phyloP scores from a whole-genome alignment of 2,797 vertebrate genomes.

The Coreius guichenoti region DNA sequence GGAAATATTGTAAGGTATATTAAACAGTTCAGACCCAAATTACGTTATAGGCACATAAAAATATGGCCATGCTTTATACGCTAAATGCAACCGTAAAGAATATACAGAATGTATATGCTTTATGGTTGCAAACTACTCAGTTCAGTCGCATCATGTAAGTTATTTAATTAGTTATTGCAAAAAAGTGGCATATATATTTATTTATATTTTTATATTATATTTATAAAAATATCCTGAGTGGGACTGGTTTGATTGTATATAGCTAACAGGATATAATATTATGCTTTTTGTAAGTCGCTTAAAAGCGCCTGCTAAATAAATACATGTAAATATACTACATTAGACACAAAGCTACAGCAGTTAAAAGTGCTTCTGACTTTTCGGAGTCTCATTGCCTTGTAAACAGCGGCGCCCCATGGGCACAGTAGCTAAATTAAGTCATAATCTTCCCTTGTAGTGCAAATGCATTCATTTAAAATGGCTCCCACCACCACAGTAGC shows the following conservation, averaged over 20 bases:
- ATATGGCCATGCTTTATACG: background rate
- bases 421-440: constrained; percentile 28
- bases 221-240: background rate
- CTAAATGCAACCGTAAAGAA: background rate
- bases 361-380: background rate
- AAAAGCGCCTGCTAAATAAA: background rate
- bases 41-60: background rate
- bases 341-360: background rate
- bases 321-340: background rate
- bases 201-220: background rate
- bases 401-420: constrained; percentile 37
- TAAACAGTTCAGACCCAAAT: background rate
- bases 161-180: background rate
- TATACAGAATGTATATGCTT: background rate
- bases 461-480: constrained; percentile 28
- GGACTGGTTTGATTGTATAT: background rate
- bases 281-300: background rate
- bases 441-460: constrained; percentile 32
- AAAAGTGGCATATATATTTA: background rate
- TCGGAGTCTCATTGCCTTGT: constrained; percentile 38
- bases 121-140: background rate
- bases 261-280: background rate
- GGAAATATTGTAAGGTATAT: background rate
- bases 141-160: background rate
- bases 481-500: background rate